Percentiles rank a stretch among this genome's conserved stretches.
Conservation (phyloP, 2,888 invertebrate species). For the Tenthredo scrophulariae region DNA sequence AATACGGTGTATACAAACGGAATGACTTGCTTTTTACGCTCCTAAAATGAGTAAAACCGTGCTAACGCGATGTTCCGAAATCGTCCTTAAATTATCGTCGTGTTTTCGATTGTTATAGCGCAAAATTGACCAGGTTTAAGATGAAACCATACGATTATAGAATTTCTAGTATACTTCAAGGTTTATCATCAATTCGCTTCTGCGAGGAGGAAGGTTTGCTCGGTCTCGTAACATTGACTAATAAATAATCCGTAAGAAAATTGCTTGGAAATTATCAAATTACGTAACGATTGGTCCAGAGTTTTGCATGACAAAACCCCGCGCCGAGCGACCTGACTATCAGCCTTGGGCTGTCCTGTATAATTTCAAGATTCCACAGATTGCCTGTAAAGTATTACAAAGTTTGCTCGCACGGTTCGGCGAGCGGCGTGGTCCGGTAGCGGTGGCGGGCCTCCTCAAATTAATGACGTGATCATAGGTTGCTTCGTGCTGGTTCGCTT, state of each 20-base stretch:
- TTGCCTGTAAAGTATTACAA: conserved; percentile 54
- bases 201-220: not conserved
- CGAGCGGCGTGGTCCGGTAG: conserved; percentile 71
- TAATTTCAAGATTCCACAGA: conserved; percentile 54
- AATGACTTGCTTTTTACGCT: conserved; percentile 50
- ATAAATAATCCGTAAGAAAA: conserved; percentile 44
- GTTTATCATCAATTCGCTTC: not conserved
- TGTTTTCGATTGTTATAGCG: not conserved
- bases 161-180: conserved; percentile 37
- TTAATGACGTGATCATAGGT: conserved; percentile 77
- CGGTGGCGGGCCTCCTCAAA: conserved; percentile 75
- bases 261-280: conserved; percentile 49
- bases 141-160: not conserved
- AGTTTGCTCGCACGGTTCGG: conserved; percentile 53
- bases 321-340: conserved; percentile 45
- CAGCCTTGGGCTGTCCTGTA: conserved; percentile 50
- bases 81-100: not conserved
- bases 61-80: conserved; percentile 13
- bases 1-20: conserved; percentile 34
- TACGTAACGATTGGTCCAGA: conserved; percentile 49
- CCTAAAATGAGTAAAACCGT: not conserved
- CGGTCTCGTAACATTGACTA: conserved; percentile 26
- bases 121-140: not conserved
- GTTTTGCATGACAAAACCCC: conserved; percentile 50
- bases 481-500: conserved; percentile 64